These are phyloP conservation scores for Drosophila nannoptera DNA, from an alignment of 1,140 invertebrate species.

Conservation along the genomic window DNA sequence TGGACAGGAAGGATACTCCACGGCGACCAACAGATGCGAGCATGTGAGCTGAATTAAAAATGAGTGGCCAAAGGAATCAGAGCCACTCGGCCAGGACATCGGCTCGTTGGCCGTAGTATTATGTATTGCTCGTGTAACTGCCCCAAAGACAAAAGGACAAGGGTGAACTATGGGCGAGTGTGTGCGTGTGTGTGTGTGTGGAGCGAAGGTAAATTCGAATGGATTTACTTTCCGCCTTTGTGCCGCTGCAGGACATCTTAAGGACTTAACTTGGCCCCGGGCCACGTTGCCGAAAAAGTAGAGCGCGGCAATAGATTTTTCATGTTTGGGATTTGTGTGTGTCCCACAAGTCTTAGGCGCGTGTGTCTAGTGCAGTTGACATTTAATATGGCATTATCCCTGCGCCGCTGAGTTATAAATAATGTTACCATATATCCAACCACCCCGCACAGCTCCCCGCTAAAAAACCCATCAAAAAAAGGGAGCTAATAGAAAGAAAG, in stretches of 20 bases:
- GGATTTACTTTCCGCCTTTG: slow-evolving; percentile 68
- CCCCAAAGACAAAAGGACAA: slow-evolving; percentile 60
- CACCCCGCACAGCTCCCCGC: neutral
- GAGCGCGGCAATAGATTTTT: slow-evolving; percentile 67
- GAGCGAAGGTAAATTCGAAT: slow-evolving; percentile 62
- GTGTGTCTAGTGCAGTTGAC: slow-evolving; percentile 71
- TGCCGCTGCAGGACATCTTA: slow-evolving; percentile 66
- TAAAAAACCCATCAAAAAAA: slow-evolving; percentile 65
- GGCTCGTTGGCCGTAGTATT: neutral
- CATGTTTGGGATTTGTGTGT: slow-evolving; percentile 75
- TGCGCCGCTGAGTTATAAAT: slow-evolving; percentile 75
- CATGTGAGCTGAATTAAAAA: slow-evolving; percentile 75
- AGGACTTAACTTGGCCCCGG: slow-evolving; percentile 66
- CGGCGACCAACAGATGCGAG: slow-evolving; percentile 58
- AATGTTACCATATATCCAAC: slow-evolving; percentile 59
- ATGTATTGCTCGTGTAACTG: slow-evolving; percentile 27
- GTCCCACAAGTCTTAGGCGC: slow-evolving; percentile 63
- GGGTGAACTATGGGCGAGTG: slow-evolving; percentile 46
- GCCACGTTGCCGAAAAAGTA: slow-evolving; percentile 42
- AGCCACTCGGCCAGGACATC: slow-evolving; percentile 10
- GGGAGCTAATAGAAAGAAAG: slow-evolving; percentile 28
- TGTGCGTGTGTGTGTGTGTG: slow-evolving; percentile 3
- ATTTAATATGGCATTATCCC: slow-evolving; percentile 76
- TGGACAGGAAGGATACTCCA: slow-evolving; percentile 50
- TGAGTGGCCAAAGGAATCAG: slow-evolving; percentile 53